phyloP scores from a whole-genome alignment of 2,888 invertebrate species.

The Trimorus sp. region DNA sequence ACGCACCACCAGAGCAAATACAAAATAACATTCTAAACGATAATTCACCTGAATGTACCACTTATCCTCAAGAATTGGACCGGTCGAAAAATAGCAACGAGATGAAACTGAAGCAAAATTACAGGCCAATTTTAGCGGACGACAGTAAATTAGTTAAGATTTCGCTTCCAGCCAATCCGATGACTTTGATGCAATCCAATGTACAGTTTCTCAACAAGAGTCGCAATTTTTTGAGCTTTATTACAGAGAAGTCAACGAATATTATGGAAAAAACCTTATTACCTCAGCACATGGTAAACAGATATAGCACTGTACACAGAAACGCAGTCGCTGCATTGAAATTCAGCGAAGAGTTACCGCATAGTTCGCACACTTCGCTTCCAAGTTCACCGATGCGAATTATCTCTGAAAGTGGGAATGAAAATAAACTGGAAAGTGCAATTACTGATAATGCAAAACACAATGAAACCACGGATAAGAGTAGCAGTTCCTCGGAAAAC shows the following conservation, averaged over 20 bases:
- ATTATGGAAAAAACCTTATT: conserved; percentile 79
- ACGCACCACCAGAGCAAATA: conserved; percentile 16
- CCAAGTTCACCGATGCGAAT: conserved; percentile 24
- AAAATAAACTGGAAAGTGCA: conserved; percentile 8
- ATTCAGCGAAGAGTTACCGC: conserved; percentile 4
- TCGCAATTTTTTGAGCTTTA: conserved; percentile 77
- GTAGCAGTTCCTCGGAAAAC: conserved; percentile 13
- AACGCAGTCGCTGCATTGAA: conserved; percentile 6
- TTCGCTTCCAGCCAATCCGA: conserved; percentile 75
- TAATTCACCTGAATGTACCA: conserved; percentile 26
- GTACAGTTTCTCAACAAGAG: conserved; percentile 78
- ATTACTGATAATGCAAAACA: neutral
- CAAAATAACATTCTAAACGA: conserved; percentile 26
- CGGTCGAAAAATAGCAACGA: neutral
- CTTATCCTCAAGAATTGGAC: conserved; percentile 27
- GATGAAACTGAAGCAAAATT: neutral
- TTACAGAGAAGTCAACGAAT: conserved; percentile 78
- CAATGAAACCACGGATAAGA: conserved; percentile 11
- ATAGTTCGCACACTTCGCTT: neutral
- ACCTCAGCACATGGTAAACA: conserved; percentile 74
- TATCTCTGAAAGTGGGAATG: conserved; percentile 24
- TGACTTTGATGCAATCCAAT: conserved; percentile 77
- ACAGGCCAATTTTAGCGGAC: conserved; percentile 58
- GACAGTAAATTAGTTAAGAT: conserved; percentile 77
- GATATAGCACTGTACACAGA: conserved; percentile 68